Percentiles rank a stretch among this genome's conserved stretches.
phyloP scores from a whole-genome alignment of 2,113 vertebrate species.

The Cochlearius cochlearius region DNA sequence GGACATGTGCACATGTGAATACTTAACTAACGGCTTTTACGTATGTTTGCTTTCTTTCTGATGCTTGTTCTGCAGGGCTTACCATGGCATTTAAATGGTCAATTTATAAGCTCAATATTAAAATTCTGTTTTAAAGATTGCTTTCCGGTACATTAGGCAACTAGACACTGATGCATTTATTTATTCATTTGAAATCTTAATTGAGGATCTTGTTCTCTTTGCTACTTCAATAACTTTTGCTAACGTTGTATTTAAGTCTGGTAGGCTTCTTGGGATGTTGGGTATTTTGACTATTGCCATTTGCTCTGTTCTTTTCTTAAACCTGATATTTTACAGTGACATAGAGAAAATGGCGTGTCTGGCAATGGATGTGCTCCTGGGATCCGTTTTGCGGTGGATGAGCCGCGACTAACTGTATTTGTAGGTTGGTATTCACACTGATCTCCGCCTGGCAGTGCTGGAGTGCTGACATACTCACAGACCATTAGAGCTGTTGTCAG shows the following conservation, averaged over 20 bases:
- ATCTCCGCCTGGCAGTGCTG: not conserved
- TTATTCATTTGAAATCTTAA: not conserved
- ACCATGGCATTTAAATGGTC: not conserved
- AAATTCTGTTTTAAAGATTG: not conserved
- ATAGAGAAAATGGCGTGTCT: accelerated
- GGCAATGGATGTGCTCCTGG: accelerated
- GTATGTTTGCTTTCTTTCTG: accelerated
- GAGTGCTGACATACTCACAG: accelerated
- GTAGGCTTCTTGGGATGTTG: not conserved
- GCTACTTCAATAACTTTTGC: not conserved
- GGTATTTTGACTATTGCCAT: not conserved
- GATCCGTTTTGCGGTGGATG: not conserved
- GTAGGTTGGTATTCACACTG: accelerated
- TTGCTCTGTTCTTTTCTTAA: not conserved
- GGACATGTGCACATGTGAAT: not conserved
- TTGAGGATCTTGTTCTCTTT: not conserved
- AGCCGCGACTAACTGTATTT: not conserved
- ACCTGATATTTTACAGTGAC: not conserved
- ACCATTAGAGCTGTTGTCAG: accelerated
- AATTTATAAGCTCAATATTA: not conserved
- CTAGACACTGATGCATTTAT: not conserved
- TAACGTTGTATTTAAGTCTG: accelerated
- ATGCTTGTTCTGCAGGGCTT: not conserved
- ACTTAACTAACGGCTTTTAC: accelerated
- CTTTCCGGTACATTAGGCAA: not conserved